Percentiles rank a stretch among this genome's conserved stretches.
phyloP scores from a whole-genome alignment of 2,113 vertebrate genomes.

The Procavia capensis region DNA sequence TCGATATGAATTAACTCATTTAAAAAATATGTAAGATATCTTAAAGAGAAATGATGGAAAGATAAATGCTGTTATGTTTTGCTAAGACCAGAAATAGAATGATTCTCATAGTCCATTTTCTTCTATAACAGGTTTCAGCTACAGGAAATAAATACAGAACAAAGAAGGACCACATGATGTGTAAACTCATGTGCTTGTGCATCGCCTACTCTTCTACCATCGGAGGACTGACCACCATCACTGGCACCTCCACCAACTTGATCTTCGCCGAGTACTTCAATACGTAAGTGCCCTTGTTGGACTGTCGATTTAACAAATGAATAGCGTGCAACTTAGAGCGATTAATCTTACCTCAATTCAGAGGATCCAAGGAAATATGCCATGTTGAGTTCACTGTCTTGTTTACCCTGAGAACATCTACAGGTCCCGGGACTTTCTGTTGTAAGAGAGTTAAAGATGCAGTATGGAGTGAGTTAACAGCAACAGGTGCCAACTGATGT shows the following conservation, averaged over 20 bases:
- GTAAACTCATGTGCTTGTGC: slow-evolving; percentile 93
- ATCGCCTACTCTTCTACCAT: slow-evolving; percentile 95
- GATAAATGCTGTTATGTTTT: neutral
- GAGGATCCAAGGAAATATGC: neutral
- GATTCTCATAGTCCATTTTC: slow-evolving; percentile 20
- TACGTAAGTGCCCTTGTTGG: slow-evolving; percentile 86
- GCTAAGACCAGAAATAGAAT: neutral
- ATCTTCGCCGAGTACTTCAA: slow-evolving; percentile 95
- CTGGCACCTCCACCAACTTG: slow-evolving; percentile 96
- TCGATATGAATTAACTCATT: neutral
- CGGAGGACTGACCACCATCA: slow-evolving; percentile 94
- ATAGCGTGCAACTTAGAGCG: neutral
- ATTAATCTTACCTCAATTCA: neutral
- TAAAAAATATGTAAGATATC: slow-evolving; percentile 11
- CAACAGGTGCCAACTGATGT: neutral
- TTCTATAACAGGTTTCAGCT: slow-evolving; percentile 81
- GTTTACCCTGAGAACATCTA: neutral
- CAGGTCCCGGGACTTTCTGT: neutral
- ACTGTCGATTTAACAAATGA: neutral
- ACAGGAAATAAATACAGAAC: slow-evolving; percentile 80
- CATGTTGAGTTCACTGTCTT: neutral
- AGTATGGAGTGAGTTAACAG: neutral
- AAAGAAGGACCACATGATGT: slow-evolving; percentile 89
- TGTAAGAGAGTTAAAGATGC: neutral
- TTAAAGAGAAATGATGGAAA: neutral